Conservation (phyloP, 2,888 invertebrate genomes). For the Oligia strigilis region DNA sequence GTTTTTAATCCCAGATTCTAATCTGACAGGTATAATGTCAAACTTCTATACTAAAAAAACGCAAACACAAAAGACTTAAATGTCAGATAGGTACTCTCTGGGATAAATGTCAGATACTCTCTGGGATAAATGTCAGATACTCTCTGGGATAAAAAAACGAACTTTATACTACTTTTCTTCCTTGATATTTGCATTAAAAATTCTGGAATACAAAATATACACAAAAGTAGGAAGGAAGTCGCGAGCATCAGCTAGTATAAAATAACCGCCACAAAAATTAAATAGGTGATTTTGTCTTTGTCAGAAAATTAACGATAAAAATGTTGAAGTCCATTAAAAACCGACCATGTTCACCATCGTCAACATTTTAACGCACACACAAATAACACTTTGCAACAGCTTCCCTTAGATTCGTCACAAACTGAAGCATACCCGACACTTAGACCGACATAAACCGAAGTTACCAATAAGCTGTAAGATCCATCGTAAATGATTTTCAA, state of each 20-base stretch:
- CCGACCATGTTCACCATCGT: not conserved
- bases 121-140: too few species aligned
- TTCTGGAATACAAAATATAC: too few species aligned
- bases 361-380: not conserved
- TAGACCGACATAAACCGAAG: conserved; percentile 18
- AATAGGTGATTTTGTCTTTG: not conserved
- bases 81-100: too few species aligned
- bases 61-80: too few species aligned
- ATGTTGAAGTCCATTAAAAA: not conserved
- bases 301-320: not conserved
- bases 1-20: too few species aligned
- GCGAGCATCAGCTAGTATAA: not conserved
- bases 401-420: not conserved
- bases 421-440: conserved; percentile 21
- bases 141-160: too few species aligned
- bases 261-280: not conserved
- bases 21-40: too few species aligned
- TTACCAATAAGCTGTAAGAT: conserved; percentile 39
- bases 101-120: too few species aligned
- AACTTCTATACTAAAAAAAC: too few species aligned
- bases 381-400: not conserved
- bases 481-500: conserved; percentile 70
- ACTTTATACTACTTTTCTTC: too few species aligned
- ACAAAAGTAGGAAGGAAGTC: not conserved
- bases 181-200: too few species aligned